Percentiles rank a stretch among this genome's conserved stretches.
These are phyloP conservation scores for Parauchenoglanis ngamensis DNA, from an alignment of 2,797 vertebrate species.

Conservation along the genomic window DNA sequence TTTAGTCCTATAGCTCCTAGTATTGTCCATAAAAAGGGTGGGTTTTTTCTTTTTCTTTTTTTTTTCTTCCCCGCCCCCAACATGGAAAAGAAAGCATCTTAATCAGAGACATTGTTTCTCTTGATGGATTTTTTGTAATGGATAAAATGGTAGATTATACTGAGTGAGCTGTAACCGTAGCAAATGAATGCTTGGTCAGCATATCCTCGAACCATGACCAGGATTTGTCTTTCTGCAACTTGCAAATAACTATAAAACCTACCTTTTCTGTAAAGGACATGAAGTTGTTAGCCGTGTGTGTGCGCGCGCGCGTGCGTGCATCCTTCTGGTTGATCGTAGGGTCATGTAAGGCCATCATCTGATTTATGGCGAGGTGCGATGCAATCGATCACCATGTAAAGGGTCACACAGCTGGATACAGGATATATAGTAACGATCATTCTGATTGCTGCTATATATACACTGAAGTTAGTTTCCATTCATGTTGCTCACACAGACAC, in stretches of 20 bases:
- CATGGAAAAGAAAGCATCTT: neutral
- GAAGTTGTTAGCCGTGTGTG: neutral
- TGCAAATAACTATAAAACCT: neutral
- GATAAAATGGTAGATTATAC: neutral
- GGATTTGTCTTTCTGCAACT: neutral
- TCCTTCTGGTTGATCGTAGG: slow-evolving; percentile 23
- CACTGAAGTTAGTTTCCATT: slow-evolving; percentile 62
- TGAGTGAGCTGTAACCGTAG: neutral
- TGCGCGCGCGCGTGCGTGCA: neutral
- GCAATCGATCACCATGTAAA: slow-evolving; percentile 73
- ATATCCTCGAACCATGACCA: neutral
- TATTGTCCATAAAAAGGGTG: too few species aligned
- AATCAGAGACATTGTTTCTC: neutral
- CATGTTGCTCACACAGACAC: neutral
- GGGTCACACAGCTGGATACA: slow-evolving; percentile 58
- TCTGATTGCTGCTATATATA: neutral
- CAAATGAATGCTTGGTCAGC: neutral
- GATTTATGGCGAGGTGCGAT: slow-evolving; percentile 68
- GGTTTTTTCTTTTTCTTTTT: too few species aligned
- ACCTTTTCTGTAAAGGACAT: neutral
- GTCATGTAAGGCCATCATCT: slow-evolving; percentile 64
- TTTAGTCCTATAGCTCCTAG: neutral
- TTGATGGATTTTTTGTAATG: neutral
- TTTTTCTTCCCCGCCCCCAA: too few species aligned
- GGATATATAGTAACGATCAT: neutral